phyloP scores from a whole-genome alignment of 2,113 vertebrate species.

The Solenodon paradoxus region DNA sequence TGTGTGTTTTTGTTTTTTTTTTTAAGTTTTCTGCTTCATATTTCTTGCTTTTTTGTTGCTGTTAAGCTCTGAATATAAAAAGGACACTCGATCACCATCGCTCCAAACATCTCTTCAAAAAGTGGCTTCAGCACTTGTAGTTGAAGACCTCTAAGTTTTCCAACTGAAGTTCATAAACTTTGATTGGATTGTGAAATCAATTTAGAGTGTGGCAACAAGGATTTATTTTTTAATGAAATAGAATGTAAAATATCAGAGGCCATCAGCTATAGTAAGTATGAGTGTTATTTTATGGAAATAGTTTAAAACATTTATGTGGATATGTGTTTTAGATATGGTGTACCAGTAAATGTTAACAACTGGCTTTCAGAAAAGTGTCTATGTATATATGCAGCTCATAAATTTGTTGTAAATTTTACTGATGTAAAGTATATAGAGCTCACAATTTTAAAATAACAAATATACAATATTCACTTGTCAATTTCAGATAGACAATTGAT shows the following conservation, averaged over 20 bases:
- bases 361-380: neutral
- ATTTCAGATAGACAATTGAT: neutral
- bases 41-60: constrained; percentile 30
- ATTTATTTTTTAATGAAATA: neutral
- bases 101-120: neutral
- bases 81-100: neutral
- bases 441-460: neutral
- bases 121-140: neutral
- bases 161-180: neutral
- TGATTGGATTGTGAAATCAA: neutral
- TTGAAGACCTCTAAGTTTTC: neutral
- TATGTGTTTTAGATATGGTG: neutral
- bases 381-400: neutral
- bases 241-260: neutral
- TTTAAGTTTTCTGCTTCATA: constrained; percentile 5
- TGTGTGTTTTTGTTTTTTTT: neutral
- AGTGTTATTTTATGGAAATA: neutral
- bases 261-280: neutral
- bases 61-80: constrained; percentile 11
- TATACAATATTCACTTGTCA: neutral
- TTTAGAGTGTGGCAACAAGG: neutral
- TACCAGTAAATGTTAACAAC: neutral
- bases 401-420: constrained; percentile 8
- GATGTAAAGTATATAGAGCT: neutral
- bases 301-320: neutral